phyloP scores from a whole-genome alignment of 2,888 invertebrate species.

The Sarcophaga rosellei region DNA sequence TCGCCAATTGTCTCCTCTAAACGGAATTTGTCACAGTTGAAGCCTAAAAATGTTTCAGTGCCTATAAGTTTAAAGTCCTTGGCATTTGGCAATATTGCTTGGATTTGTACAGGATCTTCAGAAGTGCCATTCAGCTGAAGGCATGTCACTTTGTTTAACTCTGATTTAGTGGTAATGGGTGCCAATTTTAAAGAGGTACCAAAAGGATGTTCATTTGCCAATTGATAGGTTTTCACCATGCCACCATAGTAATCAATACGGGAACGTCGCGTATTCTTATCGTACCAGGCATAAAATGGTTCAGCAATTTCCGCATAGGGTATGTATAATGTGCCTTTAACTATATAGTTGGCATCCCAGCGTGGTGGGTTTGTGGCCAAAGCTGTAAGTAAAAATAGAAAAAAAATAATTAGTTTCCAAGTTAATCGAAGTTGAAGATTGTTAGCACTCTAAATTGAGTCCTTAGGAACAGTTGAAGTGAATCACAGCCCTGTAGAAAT shows the following conservation, averaged over 20 bases:
- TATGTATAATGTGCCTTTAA: conserved; percentile 90
- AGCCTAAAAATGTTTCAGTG: conserved; percentile 87
- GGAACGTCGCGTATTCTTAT: conserved; percentile 87
- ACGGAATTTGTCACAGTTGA: conserved; percentile 90
- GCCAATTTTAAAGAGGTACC: conserved; percentile 92
- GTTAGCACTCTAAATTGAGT: no score
- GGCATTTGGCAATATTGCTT: conserved; percentile 91
- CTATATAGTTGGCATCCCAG: conserved; percentile 88
- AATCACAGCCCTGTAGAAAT: no score
- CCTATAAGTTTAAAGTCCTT: conserved; percentile 87
- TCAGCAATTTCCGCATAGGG: conserved; percentile 97
- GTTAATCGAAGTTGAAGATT: no score
- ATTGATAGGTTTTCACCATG: conserved; percentile 96
- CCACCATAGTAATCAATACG: conserved; percentile 97
- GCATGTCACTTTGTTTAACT: conserved; percentile 89
- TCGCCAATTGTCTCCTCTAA: conserved; percentile 86
- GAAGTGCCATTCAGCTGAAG: conserved; percentile 91
- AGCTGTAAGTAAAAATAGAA: conserved; percentile 65
- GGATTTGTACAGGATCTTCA: conserved; percentile 84
- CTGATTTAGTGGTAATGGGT: conserved; percentile 89
- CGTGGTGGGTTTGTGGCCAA: conserved; percentile 82
- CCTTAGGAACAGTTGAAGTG: no score
- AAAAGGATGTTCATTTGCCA: conserved; percentile 84
- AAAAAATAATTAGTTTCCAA: not conserved
- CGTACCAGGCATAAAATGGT: conserved; percentile 95